Evolutionary conservation across 2,888 invertebrate genomes (phyloP), one percentile per base, ranked within the genome.

Genomic region (Cancer borealis): DNA sequence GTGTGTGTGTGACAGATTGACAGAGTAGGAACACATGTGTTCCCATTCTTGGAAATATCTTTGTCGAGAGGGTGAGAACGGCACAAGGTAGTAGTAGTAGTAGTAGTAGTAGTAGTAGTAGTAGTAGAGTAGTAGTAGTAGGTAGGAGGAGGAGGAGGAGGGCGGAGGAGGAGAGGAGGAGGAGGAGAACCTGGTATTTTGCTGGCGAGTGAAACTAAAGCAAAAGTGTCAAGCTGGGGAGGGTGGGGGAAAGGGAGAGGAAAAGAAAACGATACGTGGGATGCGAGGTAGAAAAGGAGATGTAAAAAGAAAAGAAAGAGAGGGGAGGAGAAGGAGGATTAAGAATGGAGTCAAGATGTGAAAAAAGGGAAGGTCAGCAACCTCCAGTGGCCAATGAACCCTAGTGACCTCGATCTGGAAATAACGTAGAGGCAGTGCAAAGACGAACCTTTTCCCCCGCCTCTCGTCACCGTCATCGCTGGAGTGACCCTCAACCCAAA

Each of bases 1-100:
- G 88, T 88, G 46, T 88, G 88, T 88, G 88, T 88, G 88, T 88
- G 88, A 39, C 39, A 2, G 39, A 39, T 39, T 88, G n/a, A 46
- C 21, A 21, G 46, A 47, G 46, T 6, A 17, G 21, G n/a, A n/a
- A 47, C 49, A 6, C 49, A 21, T 88, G 88, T 88, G 8, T 88
- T 10, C n/a, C 21, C 21, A 8, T 30, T 6, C 8, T 6, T 79
- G 26, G 12, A 30, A 79, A 8, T 79, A 30, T 79, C 30, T 79
- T 30, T 2, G 30, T 8, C 10, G 17, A 10, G 54, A 54, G 54
- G 17, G 3, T 0, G 54, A 54, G 54, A 3, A 54, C 12, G 54
- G 2, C 39, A 39, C 39, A 54, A 54, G 17, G 17, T 49, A 12
- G 79, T 1, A 26, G 79, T 26, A 79, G 79, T 26, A 79, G 79